Evolutionary conservation across 2,797 vertebrate genomes (phyloP).

Genomic region (Chromis chromis): DNA sequence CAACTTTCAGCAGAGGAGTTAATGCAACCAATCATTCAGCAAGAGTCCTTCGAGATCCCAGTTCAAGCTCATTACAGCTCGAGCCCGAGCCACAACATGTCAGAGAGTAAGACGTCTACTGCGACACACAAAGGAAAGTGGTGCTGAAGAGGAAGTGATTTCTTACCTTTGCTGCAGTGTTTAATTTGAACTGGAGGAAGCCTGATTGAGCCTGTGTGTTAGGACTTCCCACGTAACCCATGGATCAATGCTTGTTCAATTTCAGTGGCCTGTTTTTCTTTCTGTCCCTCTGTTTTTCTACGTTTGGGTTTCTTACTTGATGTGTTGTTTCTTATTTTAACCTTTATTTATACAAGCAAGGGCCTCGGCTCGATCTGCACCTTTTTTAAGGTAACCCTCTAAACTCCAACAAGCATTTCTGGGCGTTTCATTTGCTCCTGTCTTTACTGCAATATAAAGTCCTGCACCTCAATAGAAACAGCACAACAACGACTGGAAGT

Average conservation of each 20-base stretch:
- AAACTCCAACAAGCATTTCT: too few relatives aligned
- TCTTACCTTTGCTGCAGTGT: not conserved
- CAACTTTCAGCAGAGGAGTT: not conserved
- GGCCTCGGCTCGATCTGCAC: too few relatives aligned
- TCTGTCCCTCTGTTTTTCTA: not conserved
- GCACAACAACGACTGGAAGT: too few relatives aligned
- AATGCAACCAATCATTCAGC: not conserved
- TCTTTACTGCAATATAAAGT: too few relatives aligned
- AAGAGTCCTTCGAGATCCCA: not conserved
- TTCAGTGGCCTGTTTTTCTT: not conserved
- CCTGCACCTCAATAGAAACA: too few relatives aligned
- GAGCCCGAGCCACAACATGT: not conserved
- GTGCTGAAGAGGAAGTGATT: conserved; percentile 1
- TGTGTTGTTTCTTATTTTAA: not conserved
- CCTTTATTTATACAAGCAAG: too few relatives aligned
- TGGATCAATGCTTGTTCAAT: conserved; percentile 32
- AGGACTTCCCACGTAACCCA: conserved; percentile 7
- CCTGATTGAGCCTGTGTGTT: not conserved
- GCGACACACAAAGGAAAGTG: conserved; percentile 1
- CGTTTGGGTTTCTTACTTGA: not conserved
- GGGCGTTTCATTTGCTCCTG: too few relatives aligned
- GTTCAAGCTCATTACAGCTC: not conserved
- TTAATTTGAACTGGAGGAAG: conserved; percentile 17
- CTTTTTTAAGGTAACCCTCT: too few relatives aligned
- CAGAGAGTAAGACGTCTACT: not conserved